Evolutionary conservation across 2,113 vertebrate genomes (phyloP), one percentile per base, ranked within the genome.

Genomic region (Campylorhamphus procurvoides): DNA sequence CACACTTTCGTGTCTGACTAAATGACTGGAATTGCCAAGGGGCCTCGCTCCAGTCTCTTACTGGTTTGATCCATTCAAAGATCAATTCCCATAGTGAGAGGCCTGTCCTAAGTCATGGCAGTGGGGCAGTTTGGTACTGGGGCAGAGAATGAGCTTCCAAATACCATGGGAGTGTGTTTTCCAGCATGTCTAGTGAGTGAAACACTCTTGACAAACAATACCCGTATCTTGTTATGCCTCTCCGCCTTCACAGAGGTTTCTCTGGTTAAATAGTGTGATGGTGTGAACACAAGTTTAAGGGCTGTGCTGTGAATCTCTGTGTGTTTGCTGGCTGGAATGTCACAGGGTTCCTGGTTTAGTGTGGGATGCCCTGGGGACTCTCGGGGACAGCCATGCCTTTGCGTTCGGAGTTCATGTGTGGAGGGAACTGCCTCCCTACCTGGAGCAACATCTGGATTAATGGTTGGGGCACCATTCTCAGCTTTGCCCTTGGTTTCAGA

Each of bases 391-490:
- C 1, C 15, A 18, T 17, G 29, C 60, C 42, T 40, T 69, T 60
- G 73, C 14, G 1, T 8, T 75, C 33, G 14, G 28, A 10, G 39
- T 15, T 0, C 15, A 1, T 0, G 3, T 12, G 1, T 7, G 52
- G 62, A 18, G 85, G 58, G 75, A 82, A 75, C 39, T 25, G 69
- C 52, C 78, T 15, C 12, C 59, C 39, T 10, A 2, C 37, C n/a
- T 12, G 79, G 33, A 49, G 56, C 69, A 68, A 14, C 69, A 5
- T 29, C 71, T 39, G 74, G 15, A 15, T 60, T 18, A 7, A 22
- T 1, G 56, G 31, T 53, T 22, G 79, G 91, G 79, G 58, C 28
- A 6, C 7, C 1, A 33, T 31, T 64, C 84, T 25, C 23, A 5
- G 89, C 66, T 64, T 24, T 40, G 74, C 78, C 64, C 42, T 35